Evolutionary conservation across 2,113 vertebrate species (phyloP).

Genomic region (Takifugu flavidus): DNA sequence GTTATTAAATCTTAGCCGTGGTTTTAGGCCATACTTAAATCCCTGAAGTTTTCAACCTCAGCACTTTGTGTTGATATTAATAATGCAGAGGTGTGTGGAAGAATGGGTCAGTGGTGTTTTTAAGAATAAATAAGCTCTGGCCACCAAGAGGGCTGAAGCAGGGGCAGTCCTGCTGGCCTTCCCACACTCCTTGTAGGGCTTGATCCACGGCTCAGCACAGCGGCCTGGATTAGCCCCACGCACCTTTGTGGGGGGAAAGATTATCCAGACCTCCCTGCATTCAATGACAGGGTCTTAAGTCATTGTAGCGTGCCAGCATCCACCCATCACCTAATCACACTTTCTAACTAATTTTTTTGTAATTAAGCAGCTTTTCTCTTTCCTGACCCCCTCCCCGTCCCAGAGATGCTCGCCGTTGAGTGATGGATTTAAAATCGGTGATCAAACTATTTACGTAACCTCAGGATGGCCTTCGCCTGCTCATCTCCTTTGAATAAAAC

Average conservation of each 20-base stretch:
- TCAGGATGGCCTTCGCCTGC: background rate
- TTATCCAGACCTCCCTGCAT: slow-evolving; percentile 78
- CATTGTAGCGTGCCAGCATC: slow-evolving; percentile 69
- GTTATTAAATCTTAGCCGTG: background rate
- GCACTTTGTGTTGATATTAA: slow-evolving; percentile 1
- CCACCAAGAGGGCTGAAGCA: slow-evolving; percentile 57
- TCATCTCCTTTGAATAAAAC: too few relatives aligned
- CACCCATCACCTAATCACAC: slow-evolving; percentile 66
- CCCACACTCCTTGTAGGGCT: slow-evolving; percentile 73
- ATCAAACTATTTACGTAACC: slow-evolving; percentile 20
- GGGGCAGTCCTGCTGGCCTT: slow-evolving; percentile 64
- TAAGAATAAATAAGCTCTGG: slow-evolving; percentile 44
- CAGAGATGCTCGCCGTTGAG: slow-evolving; percentile 1
- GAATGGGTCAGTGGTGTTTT: slow-evolving; percentile 38
- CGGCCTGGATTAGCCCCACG: slow-evolving; percentile 71
- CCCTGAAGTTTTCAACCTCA: too few relatives aligned
- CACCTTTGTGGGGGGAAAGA: slow-evolving; percentile 77
- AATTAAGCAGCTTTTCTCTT: slow-evolving; percentile 73
- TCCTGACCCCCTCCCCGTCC: slow-evolving; percentile 20
- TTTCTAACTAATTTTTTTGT: slow-evolving; percentile 64
- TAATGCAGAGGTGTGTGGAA: slow-evolving; percentile 33
- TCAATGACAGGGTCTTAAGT: slow-evolving; percentile 75
- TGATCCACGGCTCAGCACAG: slow-evolving; percentile 72
- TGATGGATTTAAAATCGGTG: slow-evolving; percentile 21
- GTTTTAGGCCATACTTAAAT: background rate